phyloP scores from a whole-genome alignment of 2,888 invertebrate genomes.

The Spialia ferax region DNA sequence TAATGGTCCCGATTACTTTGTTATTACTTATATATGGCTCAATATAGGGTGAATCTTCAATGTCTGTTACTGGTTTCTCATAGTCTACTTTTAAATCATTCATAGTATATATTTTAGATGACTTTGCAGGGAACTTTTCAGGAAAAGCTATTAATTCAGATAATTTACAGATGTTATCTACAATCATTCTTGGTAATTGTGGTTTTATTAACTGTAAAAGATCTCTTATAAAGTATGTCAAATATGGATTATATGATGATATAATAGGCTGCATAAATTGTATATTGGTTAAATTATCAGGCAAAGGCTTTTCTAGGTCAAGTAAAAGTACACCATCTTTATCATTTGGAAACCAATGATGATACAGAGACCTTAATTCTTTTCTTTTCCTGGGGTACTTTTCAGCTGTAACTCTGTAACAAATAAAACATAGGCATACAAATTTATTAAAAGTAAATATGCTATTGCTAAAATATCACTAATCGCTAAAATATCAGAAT shows the following conservation, averaged over 20 bases:
- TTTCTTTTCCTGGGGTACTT: constrained; percentile 55
- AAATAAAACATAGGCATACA: constrained; percentile 27
- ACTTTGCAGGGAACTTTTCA: constrained; percentile 53
- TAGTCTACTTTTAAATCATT: constrained; percentile 65
- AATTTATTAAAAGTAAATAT: no score
- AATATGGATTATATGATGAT: constrained; percentile 70
- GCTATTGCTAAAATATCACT: no score
- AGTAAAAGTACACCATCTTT: constrained; percentile 62
- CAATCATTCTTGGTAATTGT: constrained; percentile 57
- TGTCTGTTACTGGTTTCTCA: neutral
- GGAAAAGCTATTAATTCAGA: constrained; percentile 70
- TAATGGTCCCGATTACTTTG: constrained; percentile 28
- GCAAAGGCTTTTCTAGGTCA: constrained; percentile 67
- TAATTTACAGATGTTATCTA: constrained; percentile 62
- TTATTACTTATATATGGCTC: constrained; percentile 40
- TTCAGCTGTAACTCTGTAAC: constrained; percentile 23
- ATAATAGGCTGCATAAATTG: constrained; percentile 71
- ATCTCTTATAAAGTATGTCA: constrained; percentile 68
- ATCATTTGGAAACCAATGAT: constrained; percentile 75
- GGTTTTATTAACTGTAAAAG: constrained; percentile 68
- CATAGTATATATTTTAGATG: constrained; percentile 72
- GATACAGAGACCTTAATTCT: constrained; percentile 65
- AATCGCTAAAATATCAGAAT: no score
- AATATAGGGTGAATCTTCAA: constrained; percentile 14
- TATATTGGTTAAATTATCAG: constrained; percentile 65